phyloP scores from a whole-genome alignment of 2,888 invertebrate genomes.

The Drosophila nr. fundita region DNA sequence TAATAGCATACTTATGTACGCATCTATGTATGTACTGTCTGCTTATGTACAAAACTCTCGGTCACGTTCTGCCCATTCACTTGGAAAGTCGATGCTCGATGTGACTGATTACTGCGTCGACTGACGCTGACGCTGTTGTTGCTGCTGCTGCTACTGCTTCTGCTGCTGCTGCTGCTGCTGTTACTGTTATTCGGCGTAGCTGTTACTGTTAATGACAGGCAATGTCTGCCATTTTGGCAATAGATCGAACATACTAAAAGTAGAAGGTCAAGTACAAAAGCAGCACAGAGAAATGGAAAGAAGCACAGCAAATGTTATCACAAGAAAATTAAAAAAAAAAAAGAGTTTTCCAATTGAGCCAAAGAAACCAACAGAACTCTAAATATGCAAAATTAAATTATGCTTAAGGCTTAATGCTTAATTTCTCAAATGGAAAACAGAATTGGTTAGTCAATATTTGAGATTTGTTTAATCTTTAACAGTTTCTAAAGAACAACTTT shows the following conservation, averaged over 20 bases:
- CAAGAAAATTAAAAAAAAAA: neutral
- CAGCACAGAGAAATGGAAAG: neutral
- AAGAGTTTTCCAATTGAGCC: neutral
- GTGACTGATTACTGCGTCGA: conserved; percentile 76
- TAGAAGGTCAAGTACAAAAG: conserved; percentile 43
- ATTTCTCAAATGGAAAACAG: neutral
- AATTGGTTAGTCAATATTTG: too few species aligned
- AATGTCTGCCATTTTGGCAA: conserved; percentile 75
- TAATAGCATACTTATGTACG: neutral
- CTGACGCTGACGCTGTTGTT: conserved; percentile 29
- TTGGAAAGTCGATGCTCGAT: conserved; percentile 80
- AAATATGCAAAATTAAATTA: neutral
- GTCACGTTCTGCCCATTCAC: conserved; percentile 80
- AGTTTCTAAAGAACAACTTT: neutral
- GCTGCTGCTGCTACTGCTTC: conserved; percentile 22
- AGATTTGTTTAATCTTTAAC: neutral
- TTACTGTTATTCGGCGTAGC: conserved; percentile 12
- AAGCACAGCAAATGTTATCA: neutral
- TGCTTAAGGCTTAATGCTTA: neutral
- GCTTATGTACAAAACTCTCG: conserved; percentile 49
- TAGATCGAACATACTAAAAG: conserved; percentile 42
- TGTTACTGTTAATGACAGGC: conserved; percentile 72
- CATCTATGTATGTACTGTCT: conserved; percentile 9
- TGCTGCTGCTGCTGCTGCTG: conserved; percentile 12
- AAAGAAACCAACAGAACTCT: fast-evolving